Conservation (phyloP, 2,797 vertebrate species). For the Micrastur ruficollis region DNA sequence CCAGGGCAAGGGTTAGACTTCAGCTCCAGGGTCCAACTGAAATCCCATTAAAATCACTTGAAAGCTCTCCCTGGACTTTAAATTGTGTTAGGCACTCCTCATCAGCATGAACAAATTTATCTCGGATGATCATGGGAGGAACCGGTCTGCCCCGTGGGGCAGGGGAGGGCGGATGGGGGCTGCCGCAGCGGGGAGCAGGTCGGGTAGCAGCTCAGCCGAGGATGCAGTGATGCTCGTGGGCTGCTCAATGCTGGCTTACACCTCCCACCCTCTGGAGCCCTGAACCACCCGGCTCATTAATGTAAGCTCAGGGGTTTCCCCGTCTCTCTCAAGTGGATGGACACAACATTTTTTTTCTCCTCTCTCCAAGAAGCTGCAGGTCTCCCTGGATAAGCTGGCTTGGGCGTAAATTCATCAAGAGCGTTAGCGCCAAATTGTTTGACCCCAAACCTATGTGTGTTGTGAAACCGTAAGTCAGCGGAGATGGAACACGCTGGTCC, state of each 20-base stretch:
- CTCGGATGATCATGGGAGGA: background rate
- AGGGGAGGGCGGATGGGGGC: background rate
- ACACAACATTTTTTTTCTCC: too few relatives aligned
- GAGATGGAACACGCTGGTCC: background rate
- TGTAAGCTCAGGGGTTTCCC: background rate
- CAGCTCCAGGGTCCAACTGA: background rate
- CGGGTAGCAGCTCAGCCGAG: background rate
- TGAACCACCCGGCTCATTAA: background rate
- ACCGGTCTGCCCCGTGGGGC: background rate
- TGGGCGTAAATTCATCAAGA: background rate
- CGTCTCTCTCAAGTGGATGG: background rate
- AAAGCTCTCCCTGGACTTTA: background rate
- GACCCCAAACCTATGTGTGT: background rate
- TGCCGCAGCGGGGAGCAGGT: too few relatives aligned
- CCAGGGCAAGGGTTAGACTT: background rate
- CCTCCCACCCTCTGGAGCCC: too few relatives aligned
- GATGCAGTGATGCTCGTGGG: background rate
- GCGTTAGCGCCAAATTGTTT: background rate
- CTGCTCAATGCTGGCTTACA: accelerated
- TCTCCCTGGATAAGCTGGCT: background rate
- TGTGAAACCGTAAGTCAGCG: background rate
- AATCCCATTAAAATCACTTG: background rate
- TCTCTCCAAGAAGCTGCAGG: too few relatives aligned
- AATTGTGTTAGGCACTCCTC: background rate
- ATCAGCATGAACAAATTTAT: accelerated